Evolutionary conservation across 2,888 invertebrate genomes (phyloP).

Genomic region (Pyralis farinalis): DNA sequence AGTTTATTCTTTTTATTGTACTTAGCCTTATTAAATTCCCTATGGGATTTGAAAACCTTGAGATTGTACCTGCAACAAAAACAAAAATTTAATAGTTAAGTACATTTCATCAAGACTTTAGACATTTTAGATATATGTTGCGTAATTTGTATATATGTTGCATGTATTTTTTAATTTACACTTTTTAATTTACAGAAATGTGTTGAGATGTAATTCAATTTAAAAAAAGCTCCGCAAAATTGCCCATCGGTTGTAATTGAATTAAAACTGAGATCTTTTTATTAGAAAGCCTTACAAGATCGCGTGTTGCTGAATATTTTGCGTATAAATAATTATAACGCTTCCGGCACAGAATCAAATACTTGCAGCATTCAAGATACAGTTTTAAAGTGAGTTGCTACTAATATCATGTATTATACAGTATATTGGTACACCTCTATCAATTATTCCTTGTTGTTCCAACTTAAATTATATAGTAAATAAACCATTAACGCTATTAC

Average conservation of each 20-base stretch:
- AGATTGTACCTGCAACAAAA: too few species aligned
- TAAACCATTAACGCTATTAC: constrained; percentile 20
- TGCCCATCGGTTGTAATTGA: too few species aligned
- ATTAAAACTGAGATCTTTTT: constrained; percentile 31
- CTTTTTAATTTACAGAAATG: too few species aligned
- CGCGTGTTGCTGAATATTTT: constrained; percentile 40
- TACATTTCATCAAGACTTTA: too few species aligned
- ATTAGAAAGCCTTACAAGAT: constrained; percentile 40
- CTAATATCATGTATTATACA: constrained; percentile 38
- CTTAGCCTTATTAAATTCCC: too few species aligned
- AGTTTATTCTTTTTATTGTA: constrained; percentile 11
- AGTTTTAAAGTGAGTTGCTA: constrained; percentile 26
- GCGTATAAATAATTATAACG: constrained; percentile 29
- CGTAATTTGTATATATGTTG: too few species aligned
- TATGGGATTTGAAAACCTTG: constrained; percentile 25
- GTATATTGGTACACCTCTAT: constrained; percentile 25
- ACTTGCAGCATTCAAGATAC: constrained; percentile 27
- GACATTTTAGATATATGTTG: too few species aligned
- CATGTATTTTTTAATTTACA: too few species aligned
- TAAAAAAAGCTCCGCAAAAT: too few species aligned
- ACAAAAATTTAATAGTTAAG: too few species aligned
- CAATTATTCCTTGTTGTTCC: constrained; percentile 37
- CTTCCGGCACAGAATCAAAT: constrained; percentile 45
- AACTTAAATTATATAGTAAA: constrained; percentile 28
- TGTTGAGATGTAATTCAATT: too few species aligned